Conservation (phyloP, 2,113 vertebrate genomes). For the Murina feae region DNA sequence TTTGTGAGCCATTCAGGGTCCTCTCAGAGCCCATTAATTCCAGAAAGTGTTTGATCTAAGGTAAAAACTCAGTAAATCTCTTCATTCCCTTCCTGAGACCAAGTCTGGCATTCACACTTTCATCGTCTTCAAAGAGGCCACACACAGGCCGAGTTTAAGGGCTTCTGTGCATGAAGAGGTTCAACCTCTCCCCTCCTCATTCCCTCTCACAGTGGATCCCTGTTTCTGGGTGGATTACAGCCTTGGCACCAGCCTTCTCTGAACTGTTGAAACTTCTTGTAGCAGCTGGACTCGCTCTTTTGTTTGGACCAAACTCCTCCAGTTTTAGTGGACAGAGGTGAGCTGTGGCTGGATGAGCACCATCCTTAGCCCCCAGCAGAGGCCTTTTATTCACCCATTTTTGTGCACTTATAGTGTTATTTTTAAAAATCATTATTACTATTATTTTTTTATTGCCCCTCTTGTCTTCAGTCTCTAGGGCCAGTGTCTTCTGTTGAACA, state of each 20-base stretch:
- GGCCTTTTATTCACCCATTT: neutral
- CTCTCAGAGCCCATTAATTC: neutral
- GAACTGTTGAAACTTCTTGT: neutral
- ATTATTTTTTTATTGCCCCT: neutral
- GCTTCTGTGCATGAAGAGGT: rapidly evolving
- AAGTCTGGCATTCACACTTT: neutral
- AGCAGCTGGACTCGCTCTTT: neutral
- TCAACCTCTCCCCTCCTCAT: neutral
- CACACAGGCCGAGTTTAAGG: rapidly evolving
- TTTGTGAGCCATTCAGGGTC: neutral
- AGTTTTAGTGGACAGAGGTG: neutral
- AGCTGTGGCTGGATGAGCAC: neutral
- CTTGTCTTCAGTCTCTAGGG: neutral
- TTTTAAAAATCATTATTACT: neutral
- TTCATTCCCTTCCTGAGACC: neutral
- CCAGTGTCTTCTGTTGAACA: neutral
- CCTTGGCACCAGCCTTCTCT: neutral
- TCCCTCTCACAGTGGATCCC: neutral
- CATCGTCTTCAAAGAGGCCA: no score
- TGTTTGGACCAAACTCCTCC: neutral
- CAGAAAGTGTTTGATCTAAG: neutral
- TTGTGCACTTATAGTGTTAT: neutral
- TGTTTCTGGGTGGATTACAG: neutral
- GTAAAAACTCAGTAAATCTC: neutral
- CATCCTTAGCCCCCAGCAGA: neutral